phyloP scores from a whole-genome alignment of 2,888 invertebrate species.

The Anaspis maculata region DNA sequence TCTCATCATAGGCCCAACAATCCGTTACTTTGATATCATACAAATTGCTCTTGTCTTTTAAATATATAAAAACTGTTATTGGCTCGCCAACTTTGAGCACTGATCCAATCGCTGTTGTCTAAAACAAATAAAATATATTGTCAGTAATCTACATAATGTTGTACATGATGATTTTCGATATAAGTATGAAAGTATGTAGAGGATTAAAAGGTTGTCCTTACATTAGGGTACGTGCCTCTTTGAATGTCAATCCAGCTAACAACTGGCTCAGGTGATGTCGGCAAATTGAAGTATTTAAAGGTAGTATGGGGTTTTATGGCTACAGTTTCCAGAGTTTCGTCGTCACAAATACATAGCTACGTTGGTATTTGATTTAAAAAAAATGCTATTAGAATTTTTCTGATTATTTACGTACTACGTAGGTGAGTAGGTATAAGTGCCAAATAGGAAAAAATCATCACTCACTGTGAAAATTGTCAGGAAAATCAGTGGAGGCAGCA shows the following conservation, averaged over 20 bases:
- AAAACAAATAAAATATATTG: constrained; percentile 10
- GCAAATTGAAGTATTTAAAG: constrained; percentile 45
- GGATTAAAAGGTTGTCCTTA: too few relatives aligned
- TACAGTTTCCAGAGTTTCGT: too few relatives aligned
- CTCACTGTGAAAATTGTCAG: too few relatives aligned
- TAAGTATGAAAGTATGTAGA: too few relatives aligned
- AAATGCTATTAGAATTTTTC: too few relatives aligned
- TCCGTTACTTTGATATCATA: constrained; percentile 63
- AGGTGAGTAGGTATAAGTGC: too few relatives aligned
- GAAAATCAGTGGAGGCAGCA: too few relatives aligned
- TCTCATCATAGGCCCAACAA: constrained; percentile 64
- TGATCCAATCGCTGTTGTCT: constrained; percentile 53
- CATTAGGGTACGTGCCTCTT: constrained; percentile 60
- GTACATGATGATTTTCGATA: too few relatives aligned
- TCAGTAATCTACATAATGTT: background rate
- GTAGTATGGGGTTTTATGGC: constrained; percentile 11
- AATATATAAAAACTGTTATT: constrained; percentile 59
- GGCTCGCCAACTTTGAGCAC: constrained; percentile 63
- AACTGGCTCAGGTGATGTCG: constrained; percentile 55
- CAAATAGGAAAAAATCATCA: too few relatives aligned
- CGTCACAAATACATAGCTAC: too few relatives aligned
- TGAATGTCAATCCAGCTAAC: constrained; percentile 75
- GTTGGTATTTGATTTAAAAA: too few relatives aligned
- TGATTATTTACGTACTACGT: too few relatives aligned
- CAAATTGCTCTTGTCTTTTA: constrained; percentile 54